Base-by-base conservation (phyloP, 2,113 vertebrate species). In the Eulemur macaco region DNA sequence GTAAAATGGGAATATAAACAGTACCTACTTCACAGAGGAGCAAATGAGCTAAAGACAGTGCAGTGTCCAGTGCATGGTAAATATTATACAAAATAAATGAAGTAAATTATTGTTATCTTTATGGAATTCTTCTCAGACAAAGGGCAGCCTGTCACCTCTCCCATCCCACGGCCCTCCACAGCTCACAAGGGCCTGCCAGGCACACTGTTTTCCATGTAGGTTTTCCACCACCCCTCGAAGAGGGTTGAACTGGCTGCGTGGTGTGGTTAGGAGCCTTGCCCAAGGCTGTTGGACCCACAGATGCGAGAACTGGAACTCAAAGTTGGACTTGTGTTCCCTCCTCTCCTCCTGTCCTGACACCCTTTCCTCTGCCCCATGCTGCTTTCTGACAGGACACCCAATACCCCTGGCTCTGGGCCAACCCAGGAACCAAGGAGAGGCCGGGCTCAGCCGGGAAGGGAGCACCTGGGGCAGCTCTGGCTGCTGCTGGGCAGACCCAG, bases 1-100 rank as follows among this genome's bases (percentile, higher is more conserved):
- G 7, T 92, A 95, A 82, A 88, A 91, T 93, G 82, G 95, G 84
- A 73, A 21, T 45, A 83, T 64, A 86, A 76, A 86, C 27, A 90
- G 37, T 42, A 78, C 20, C 54, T 84, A 9, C 29, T 7, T 84
- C 5, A 78, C n/a, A 66, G 29, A 84, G 54, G n/a, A 47, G 42
- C 71, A 73, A 39, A 58, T 66, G 76, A 81, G 47, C 66, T 56
- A 69, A 83, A 86, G 74, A 34, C 11, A 74, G 76, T 10, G 34
- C 10, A 18, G 39, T 73, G 50, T 84, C 82, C 45, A 20, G 52
- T 60, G 71, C 29, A 8, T 78, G 50, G 29, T 63, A 80, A 93
- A 86, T 86, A 56, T 56, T 56, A 21, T 56, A 42, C 34, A 71
- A 54, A 91, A 42, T 34, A 69, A 84, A 68, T 37, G 13, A 94